phyloP scores from a whole-genome alignment of 2,888 invertebrate genomes.

The Aporophyla nigra region DNA sequence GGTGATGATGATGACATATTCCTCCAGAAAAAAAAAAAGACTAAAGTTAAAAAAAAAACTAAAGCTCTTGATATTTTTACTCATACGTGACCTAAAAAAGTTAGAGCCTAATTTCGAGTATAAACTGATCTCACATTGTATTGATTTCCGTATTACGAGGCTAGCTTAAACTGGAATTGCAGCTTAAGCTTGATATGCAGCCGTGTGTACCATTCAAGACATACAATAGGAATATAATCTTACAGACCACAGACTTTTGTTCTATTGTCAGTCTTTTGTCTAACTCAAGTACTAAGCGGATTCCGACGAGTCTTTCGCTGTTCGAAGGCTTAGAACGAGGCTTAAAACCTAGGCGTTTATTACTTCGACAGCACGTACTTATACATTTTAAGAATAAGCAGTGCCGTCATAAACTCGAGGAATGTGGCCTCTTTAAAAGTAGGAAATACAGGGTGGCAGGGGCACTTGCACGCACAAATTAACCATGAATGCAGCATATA shows the following conservation, averaged over 20 bases:
- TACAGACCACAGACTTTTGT: not conserved
- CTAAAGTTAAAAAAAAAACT: too few species aligned
- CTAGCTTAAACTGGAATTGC: too few species aligned
- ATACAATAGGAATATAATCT: conserved; percentile 1
- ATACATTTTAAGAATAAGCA: not conserved
- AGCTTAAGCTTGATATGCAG: too few species aligned
- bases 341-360: conserved; percentile 18
- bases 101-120: not conserved
- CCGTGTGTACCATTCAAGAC: not conserved
- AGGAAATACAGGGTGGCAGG: not conserved
- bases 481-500: too few species aligned
- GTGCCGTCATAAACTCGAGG: not conserved
- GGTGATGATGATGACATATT: too few species aligned
- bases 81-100: not conserved
- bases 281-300: conserved; percentile 38
- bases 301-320: conserved; percentile 7
- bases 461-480: too few species aligned
- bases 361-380: not conserved
- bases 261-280: conserved; percentile 34
- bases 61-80: too few species aligned
- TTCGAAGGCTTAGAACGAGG: conserved; percentile 24
- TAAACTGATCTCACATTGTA: too few species aligned
- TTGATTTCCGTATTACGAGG: too few species aligned
- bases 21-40: too few species aligned
- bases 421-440: too few species aligned